Conservation (phyloP, 1,140 invertebrate species). For the Pectinophora gossypiella region DNA sequence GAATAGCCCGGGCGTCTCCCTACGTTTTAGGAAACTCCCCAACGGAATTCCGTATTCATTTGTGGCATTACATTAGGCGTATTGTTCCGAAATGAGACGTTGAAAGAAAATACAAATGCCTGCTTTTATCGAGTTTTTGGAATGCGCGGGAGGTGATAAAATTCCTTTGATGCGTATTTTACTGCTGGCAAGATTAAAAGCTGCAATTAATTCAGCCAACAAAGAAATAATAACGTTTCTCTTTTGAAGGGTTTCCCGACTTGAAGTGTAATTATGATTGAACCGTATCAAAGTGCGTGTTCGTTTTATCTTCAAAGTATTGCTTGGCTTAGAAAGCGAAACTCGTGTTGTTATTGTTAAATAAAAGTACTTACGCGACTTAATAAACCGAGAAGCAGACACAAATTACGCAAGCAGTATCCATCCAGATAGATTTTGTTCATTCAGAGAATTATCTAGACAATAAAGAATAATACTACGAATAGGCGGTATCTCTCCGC, state of each 20-base stretch:
- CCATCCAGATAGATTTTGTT: no score
- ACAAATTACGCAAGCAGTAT: no score
- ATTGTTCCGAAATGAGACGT: slow-evolving; percentile 50
- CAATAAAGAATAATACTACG: no score
- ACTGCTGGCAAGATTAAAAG: neutral
- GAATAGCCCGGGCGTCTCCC: slow-evolving; percentile 10
- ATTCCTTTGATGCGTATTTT: slow-evolving; percentile 14
- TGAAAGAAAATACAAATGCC: slow-evolving; percentile 45
- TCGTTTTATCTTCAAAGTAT: no score
- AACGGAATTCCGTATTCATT: slow-evolving; percentile 55
- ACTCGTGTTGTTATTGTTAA: no score
- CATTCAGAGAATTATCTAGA: no score
- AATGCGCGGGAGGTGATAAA: slow-evolving; percentile 21
- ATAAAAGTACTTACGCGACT: no score
- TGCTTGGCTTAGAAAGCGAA: no score
- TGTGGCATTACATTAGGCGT: slow-evolving; percentile 57
- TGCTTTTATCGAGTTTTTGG: slow-evolving; percentile 38
- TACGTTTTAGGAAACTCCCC: slow-evolving; percentile 28
- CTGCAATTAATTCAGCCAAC: neutral
- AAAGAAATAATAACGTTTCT: neutral
- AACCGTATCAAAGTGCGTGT: no score
- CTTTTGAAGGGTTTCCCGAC: neutral
- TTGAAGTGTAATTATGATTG: neutral
- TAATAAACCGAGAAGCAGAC: no score
- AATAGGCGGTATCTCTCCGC: no score